Evolutionary conservation across 2,113 vertebrate species (phyloP).

Genomic region (Panurus biarmicus): DNA sequence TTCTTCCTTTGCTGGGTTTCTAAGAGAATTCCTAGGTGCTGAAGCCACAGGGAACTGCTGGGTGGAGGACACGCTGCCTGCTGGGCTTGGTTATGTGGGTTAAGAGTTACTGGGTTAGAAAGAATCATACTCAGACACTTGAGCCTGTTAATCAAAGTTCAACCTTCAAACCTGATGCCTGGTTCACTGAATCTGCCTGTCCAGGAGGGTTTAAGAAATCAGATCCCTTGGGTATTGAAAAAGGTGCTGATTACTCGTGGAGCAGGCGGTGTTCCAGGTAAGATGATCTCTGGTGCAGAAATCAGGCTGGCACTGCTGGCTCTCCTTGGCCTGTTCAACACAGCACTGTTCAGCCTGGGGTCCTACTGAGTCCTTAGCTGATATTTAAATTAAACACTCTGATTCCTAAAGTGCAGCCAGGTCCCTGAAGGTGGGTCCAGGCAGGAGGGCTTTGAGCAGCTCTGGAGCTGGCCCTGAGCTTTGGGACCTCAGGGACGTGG

Average conservation of each 20-base stretch:
- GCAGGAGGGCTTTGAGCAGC: background rate
- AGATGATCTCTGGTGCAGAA: background rate
- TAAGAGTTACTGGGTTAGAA: background rate
- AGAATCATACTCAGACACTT: background rate
- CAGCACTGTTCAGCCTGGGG: background rate
- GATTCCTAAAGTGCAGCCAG: background rate
- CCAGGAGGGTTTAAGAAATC: background rate
- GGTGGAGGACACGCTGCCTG: background rate
- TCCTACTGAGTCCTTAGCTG: background rate
- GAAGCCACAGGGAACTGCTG: background rate
- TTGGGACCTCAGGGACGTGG: accelerated
- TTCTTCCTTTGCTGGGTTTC: background rate
- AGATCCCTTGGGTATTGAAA: background rate
- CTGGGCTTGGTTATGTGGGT: background rate
- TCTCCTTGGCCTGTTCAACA: background rate
- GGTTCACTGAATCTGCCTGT: background rate
- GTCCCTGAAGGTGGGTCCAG: background rate
- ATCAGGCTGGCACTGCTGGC: background rate
- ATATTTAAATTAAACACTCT: background rate
- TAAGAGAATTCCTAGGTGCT: background rate
- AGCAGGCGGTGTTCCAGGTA: background rate
- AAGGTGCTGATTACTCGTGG: background rate
- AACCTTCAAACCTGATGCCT: background rate
- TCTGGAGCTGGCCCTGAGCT: background rate
- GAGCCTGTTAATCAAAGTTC: constrained; percentile 34